Percentiles rank a stretch among this genome's conserved stretches.
These are phyloP conservation scores for Nerophis ophidion DNA, from an alignment of 2,113 vertebrate species.

Conservation along the genomic window DNA sequence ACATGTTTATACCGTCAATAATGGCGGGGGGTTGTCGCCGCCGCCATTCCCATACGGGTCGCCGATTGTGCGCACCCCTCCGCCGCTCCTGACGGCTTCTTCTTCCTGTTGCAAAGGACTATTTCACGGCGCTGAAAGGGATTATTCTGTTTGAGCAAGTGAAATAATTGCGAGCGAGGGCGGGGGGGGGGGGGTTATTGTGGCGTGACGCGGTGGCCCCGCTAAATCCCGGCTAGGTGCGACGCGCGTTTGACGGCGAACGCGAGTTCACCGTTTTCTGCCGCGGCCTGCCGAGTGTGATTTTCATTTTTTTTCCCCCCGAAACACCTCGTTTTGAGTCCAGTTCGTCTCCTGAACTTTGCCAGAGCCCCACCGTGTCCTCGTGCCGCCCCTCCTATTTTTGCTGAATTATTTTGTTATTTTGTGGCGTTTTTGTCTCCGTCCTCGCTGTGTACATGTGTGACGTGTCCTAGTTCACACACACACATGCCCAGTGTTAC, in stretches of 20 bases:
- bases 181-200: conserved; percentile 5
- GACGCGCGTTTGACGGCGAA: conserved; percentile 39
- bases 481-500: conserved; percentile 30
- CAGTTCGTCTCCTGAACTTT: too few species aligned
- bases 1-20: conserved; percentile 98
- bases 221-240: conserved; percentile 13
- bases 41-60: conserved; percentile 86
- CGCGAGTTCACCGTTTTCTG: conserved; percentile 20
- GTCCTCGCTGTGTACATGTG: not conserved
- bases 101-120: conserved; percentile 21
- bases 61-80: conserved; percentile 79
- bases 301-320: conserved; percentile 3
- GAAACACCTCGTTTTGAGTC: too few species aligned
- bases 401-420: not conserved
- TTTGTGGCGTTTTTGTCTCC: not conserved
- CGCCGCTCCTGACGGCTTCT: conserved; percentile 75
- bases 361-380: too few species aligned
- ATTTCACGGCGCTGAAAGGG: conserved; percentile 47
- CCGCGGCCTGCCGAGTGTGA: not conserved
- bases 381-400: not conserved
- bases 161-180: conserved; percentile 60
- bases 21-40: conserved; percentile 79
- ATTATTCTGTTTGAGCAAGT: conserved; percentile 68
- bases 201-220: not conserved
- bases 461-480: conserved; percentile 11